Base-by-base conservation (phyloP, 2,797 vertebrate genomes). In the Macroramphosus scolopax region DNA sequence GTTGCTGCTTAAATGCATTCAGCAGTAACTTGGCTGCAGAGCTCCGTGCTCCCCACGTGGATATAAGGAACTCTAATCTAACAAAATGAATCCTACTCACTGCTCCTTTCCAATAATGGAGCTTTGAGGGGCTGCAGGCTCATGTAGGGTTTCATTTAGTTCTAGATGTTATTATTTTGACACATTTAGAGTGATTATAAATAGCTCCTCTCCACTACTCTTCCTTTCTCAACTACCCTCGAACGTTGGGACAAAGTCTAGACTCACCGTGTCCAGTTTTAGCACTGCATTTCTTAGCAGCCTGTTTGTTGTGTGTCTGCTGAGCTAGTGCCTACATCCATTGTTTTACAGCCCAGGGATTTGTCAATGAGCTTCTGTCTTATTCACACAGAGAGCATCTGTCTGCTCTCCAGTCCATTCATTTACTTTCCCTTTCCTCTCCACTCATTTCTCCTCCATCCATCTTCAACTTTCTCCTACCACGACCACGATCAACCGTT, bases 311-410 rank as follows among this genome's bases (percentile, higher is more conserved):
- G 63, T 64, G 51, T 52, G 45, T 58, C 31, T 63, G 44, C 65
- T 70, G 61, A 68, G 67, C 52, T 59, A 33, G 42, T 72, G 77
- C 74, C 71, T 80, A 81, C 74, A 62, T 77, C 68, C 68, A 83
- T 82, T 86, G 82, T 87, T 76, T 72, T 62, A 50, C 40, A 77
- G 74, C 42, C 55, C 57, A 58, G 68, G 59, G 71, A 81, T 78
- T 83, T 72, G 61, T 87, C 83, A 86, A 84, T 84, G 83, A 87
- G 72, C 75, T 76, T 85, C 82, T 88, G 84, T 88, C 64, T 80
- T 61, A 72, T 72, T 87, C 78, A 85, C 77, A 86, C 76, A 86
- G 74, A 77, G 78, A 65, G 42, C 29, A 40, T 68, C 74, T 86
- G 82, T 85, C 71, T 68, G 1, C 59, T 53, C 48, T 65, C 17